Percentiles rank a stretch among this genome's conserved stretches.
Conservation (phyloP, 1,140 invertebrate genomes). For the Pectinophora gossypiella region DNA sequence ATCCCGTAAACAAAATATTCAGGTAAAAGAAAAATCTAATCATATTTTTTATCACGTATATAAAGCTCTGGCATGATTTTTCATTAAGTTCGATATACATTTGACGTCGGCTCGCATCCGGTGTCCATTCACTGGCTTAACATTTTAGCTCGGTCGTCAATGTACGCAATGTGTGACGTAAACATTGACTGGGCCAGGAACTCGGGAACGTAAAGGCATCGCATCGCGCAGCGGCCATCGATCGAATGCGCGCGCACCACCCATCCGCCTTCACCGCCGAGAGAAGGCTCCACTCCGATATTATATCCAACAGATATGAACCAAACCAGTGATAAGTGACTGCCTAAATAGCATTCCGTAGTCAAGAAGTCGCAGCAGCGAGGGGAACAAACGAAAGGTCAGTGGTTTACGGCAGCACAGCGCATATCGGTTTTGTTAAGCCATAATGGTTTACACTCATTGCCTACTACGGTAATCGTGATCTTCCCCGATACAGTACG, state of each 20-base stretch:
- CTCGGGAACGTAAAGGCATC: slow-evolving; percentile 33
- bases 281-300: slow-evolving; percentile 46
- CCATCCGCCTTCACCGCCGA: slow-evolving; percentile 51
- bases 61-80: no score
- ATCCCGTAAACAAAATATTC: no score
- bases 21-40: no score
- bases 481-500: no score
- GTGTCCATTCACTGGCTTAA: slow-evolving; percentile 31
- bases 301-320: slow-evolving; percentile 67
- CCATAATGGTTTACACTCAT: not conserved
- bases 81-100: no score
- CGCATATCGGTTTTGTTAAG: not conserved
- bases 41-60: no score
- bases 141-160: slow-evolving; percentile 43
- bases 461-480: not conserved
- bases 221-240: slow-evolving; percentile 63
- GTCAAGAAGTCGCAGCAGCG: not conserved
- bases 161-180: slow-evolving; percentile 70
- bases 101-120: not conserved
- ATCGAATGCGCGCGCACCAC: slow-evolving; percentile 67
- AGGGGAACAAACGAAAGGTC: not conserved
- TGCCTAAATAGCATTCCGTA: slow-evolving; percentile 17
- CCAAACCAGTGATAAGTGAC: slow-evolving; percentile 59
- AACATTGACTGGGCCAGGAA: slow-evolving; percentile 42
- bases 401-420: not conserved